Base-by-base conservation (phyloP, 2,888 invertebrate genomes). In the Liopterus haemorrhoidalis region DNA sequence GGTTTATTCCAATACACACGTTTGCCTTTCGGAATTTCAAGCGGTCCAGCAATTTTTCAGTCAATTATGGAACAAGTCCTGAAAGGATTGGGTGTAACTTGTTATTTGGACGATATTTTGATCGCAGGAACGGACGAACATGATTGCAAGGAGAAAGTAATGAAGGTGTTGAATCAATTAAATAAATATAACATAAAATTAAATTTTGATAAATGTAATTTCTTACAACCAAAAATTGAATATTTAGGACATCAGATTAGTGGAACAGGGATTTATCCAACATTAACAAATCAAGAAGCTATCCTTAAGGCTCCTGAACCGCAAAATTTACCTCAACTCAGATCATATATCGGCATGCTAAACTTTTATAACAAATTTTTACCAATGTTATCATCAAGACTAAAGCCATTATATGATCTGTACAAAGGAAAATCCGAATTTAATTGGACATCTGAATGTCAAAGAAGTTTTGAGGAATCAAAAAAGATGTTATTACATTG, bases 41-140 rank as follows among this genome's bases (percentile, higher is more conserved):
- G 48, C 27, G 54, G 56, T 15, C 53, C 58, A 15, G 49, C 49
- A 16, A 49, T 51, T 24, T 57, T 56, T 36, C 53, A 55, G 41
- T 21, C 36, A 8, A 36, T 37, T 6, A 47, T 49, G 46, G 47
- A 49, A 22, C 9, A 31, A 31, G 37, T 50, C 4, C 22, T 36
- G 19, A 25, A 33, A 18, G 32, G 35, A 12, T 39, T 47, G 5
- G 28, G 5, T 5, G 14, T 14, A 12, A 5, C 33, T 5, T 31
- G 32, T 20, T 48, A 40, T 18, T 14, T 40, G n/a, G 44, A 40
- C 12, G 45, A 45, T 32, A 12, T 33, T 5, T 59, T 60, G 2
- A 61, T 59, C 49, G 52, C 55, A 24, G 61, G 63, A 43, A 30
- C 57, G 0, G 50, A 50, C 25, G 24, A 22, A 6, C 6, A 22